Evolutionary conservation across 2,113 vertebrate genomes (phyloP).

Genomic region (Oriolus oriolus): DNA sequence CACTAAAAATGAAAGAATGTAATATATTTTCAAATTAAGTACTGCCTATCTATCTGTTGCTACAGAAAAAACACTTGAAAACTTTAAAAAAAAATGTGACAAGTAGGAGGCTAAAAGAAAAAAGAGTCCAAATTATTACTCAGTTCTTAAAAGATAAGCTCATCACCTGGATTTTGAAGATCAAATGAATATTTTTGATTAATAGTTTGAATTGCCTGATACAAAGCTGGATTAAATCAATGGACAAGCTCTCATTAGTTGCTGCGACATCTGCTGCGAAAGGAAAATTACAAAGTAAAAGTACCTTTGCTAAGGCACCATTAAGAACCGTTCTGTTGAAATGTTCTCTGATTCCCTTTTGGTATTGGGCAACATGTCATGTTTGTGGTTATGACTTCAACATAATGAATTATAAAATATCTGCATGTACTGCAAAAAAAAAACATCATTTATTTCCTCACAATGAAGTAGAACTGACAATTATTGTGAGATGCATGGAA

Average conservation of each 20-base stretch:
- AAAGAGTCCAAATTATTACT: neutral
- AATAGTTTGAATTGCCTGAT: neutral
- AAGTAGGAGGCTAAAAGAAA: neutral
- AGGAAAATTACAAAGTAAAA: neutral
- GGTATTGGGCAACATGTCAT: neutral
- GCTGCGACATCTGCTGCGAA: neutral
- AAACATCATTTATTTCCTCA: neutral
- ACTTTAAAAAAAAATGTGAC: neutral
- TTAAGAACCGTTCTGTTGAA: neutral
- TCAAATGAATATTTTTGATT: neutral
- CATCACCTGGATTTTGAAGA: constrained; percentile 30
- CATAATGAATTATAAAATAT: neutral
- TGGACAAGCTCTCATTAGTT: constrained; percentile 4
- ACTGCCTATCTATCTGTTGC: neutral
- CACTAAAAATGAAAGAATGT: neutral
- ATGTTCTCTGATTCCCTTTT: neutral
- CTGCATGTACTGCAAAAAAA: neutral
- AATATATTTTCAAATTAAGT: neutral
- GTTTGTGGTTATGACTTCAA: neutral
- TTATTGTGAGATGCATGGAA: neutral
- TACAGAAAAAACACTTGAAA: neutral
- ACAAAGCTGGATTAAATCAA: constrained; percentile 49
- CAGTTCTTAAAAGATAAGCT: neutral
- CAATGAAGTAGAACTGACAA: neutral
- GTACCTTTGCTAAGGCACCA: neutral